phyloP scores from a whole-genome alignment of 2,113 vertebrate genomes.

The Falcunculus frontatus region DNA sequence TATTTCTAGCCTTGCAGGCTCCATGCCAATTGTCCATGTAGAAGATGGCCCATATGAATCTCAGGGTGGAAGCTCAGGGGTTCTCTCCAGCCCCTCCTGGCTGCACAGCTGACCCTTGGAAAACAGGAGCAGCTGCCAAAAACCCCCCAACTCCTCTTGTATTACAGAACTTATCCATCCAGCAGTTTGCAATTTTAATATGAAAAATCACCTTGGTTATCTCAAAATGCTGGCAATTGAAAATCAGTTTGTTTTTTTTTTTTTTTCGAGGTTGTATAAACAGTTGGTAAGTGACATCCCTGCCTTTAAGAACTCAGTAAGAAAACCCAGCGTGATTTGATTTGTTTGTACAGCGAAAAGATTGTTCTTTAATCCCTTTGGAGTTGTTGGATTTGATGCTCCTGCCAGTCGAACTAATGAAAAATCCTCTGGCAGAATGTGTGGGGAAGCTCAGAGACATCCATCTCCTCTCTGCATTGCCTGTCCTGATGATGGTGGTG shows the following conservation, averaged over 20 bases:
- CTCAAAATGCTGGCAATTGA: neutral
- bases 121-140: neutral
- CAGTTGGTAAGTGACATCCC: neutral
- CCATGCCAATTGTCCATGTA: neutral
- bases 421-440: slow-evolving; percentile 6
- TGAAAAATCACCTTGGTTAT: neutral
- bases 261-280: neutral
- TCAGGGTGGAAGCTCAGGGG: neutral
- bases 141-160: neutral
- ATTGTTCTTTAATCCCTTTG: slow-evolving; percentile 36
- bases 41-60: neutral
- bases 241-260: neutral
- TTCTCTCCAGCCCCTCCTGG: neutral
- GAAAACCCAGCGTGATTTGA: slow-evolving; percentile 11
- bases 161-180: neutral
- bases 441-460: neutral
- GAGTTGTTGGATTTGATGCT: slow-evolving; percentile 27
- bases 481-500: neutral
- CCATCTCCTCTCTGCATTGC: fast-evolving
- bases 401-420: slow-evolving; percentile 35
- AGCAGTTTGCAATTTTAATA: neutral
- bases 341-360: neutral
- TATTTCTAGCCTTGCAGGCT: neutral
- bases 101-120: neutral
- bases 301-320: slow-evolving; percentile 14